These are phyloP conservation scores for Amphibalanus amphitrite DNA, from an alignment of 1,140 invertebrate species.

Conservation along the genomic window DNA sequence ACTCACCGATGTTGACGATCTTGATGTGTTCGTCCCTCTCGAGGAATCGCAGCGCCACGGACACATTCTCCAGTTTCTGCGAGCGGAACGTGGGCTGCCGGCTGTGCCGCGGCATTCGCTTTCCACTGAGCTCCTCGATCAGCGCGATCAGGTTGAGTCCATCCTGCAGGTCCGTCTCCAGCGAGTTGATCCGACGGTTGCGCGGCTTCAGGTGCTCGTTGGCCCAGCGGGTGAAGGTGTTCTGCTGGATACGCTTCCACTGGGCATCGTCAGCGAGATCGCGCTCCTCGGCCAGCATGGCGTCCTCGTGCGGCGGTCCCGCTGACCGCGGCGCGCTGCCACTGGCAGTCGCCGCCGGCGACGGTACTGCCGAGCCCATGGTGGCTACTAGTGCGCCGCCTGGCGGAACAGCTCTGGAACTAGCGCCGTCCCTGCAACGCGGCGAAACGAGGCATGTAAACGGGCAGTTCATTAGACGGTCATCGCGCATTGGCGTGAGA, in stretches of 20 bases:
- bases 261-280: conserved; percentile 78
- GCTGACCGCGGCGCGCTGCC: too few relatives aligned
- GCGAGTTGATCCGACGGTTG: conserved; percentile 54
- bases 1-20: conserved; percentile 78
- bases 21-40: conserved; percentile 71
- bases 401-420: too few relatives aligned
- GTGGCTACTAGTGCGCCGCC: conserved; percentile 21
- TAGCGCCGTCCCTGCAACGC: too few relatives aligned
- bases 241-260: conserved; percentile 88
- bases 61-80: conserved; percentile 81
- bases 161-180: conserved; percentile 72
- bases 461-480: too few relatives aligned
- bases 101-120: conserved; percentile 64
- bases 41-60: conserved; percentile 72
- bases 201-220: conserved; percentile 78
- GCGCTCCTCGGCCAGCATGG: conserved; percentile 57
- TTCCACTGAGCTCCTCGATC: conserved; percentile 71
- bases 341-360: too few relatives aligned
- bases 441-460: too few relatives aligned
- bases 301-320: conserved; percentile 37
- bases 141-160: conserved; percentile 63
- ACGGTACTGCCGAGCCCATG: too few relatives aligned
- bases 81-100: conserved; percentile 72
- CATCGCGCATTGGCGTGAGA: too few relatives aligned
- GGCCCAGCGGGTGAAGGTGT: conserved; percentile 87